These are phyloP conservation scores for Platalea minor DNA, from an alignment of 2,797 vertebrate genomes.

Conservation along the genomic window DNA sequence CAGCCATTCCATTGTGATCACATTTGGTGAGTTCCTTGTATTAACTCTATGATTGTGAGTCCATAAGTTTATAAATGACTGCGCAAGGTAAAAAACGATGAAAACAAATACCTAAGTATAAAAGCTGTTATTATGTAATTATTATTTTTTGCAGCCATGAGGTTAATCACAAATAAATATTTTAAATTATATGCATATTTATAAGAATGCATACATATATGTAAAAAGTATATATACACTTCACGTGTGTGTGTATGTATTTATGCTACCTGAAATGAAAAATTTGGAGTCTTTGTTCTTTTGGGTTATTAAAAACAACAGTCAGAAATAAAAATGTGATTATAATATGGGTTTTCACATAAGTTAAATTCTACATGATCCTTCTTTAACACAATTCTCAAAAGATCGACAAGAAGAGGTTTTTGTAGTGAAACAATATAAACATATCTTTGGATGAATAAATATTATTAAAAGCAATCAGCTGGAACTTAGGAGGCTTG, in stretches of 20 bases:
- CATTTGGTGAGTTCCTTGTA: not conserved
- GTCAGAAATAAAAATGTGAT: not conserved
- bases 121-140: not conserved
- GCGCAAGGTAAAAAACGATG: not conserved
- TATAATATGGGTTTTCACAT: not conserved
- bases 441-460: not conserved
- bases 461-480: not conserved
- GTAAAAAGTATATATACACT: not conserved
- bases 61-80: not conserved
- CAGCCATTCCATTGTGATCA: not conserved
- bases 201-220: rapidly evolving
- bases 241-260: rapidly evolving
- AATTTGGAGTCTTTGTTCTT: not conserved
- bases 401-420: not conserved
- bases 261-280: not conserved
- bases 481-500: not conserved
- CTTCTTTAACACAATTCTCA: not conserved
- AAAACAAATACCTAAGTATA: not conserved
- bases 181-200: not conserved
- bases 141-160: not conserved
- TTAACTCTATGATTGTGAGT: not conserved
- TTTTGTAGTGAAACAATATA: not conserved
- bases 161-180: not conserved
- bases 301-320: not conserved
- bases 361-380: not conserved